Percentiles rank a stretch among this genome's conserved stretches.
Conservation (phyloP, 2,888 invertebrate species). For the Chrysina gloriosa region DNA sequence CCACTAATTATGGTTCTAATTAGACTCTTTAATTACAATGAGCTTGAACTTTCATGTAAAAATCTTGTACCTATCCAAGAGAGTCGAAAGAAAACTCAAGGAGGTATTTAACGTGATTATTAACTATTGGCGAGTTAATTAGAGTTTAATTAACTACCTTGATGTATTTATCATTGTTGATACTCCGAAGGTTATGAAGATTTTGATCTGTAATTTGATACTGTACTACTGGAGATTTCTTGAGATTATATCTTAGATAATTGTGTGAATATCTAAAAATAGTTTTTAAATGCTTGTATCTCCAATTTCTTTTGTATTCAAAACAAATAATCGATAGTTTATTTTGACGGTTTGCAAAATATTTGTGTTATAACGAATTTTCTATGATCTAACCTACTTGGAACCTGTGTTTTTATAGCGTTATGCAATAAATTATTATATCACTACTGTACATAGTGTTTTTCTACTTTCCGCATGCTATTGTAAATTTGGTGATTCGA, state of each 20-base stretch:
- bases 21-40: no score
- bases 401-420: neutral
- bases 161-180: conserved; percentile 6
- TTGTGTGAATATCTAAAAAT: neutral
- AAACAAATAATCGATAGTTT: no score
- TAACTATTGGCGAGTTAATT: neutral
- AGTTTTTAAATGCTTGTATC: neutral
- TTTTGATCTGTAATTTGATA: neutral
- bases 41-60: no score
- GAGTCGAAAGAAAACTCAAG: no score
- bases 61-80: no score
- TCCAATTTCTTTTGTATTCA: no score
- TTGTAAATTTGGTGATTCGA: no score
- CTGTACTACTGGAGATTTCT: neutral
- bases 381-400: neutral
- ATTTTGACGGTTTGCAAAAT: neutral
- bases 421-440: no score
- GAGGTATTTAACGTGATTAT: neutral
- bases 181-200: neutral
- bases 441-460: no score
- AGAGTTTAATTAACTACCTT: neutral
- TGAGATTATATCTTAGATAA: neutral
- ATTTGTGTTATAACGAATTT: neutral
- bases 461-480: no score
- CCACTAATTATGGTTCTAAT: no score